Evolutionary conservation across 2,888 invertebrate species (phyloP).

Genomic region (Metacarcinus magister): DNA sequence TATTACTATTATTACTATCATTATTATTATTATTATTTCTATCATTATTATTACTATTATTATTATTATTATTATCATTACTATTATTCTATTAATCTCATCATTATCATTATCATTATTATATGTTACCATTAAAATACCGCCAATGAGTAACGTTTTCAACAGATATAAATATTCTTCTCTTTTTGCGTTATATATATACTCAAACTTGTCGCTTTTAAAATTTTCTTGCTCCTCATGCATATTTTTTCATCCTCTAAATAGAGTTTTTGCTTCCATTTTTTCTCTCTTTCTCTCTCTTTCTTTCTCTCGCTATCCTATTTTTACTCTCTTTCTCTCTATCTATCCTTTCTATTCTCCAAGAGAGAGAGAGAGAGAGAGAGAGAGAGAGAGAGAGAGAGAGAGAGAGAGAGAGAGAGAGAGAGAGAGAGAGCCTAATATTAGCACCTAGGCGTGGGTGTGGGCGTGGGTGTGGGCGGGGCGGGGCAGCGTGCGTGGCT

Average conservation of each 20-base stretch:
- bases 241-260: too few relatives aligned
- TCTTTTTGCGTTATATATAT: too few relatives aligned
- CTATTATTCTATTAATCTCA: too few relatives aligned
- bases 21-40: neutral
- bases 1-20: neutral
- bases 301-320: neutral
- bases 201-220: too few relatives aligned
- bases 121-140: too few relatives aligned
- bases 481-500: neutral
- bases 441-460: neutral
- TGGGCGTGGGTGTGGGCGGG: neutral
- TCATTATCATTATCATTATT: constrained; percentile 31
- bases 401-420: constrained; percentile 34
- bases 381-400: neutral
- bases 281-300: neutral
- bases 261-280: too few relatives aligned
- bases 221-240: too few relatives aligned
- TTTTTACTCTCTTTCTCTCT: neutral
- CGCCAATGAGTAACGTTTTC: too few relatives aligned
- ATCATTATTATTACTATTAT: constrained; percentile 10
- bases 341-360: neutral
- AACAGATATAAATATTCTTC: neutral
- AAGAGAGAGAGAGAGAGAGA: neutral
- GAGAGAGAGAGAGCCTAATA: constrained; percentile 40
- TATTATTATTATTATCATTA: constrained; percentile 37